Evolutionary conservation across 2,888 invertebrate genomes (phyloP), one percentile per base, ranked within the genome.

Genomic region (Geophilus truncorum): DNA sequence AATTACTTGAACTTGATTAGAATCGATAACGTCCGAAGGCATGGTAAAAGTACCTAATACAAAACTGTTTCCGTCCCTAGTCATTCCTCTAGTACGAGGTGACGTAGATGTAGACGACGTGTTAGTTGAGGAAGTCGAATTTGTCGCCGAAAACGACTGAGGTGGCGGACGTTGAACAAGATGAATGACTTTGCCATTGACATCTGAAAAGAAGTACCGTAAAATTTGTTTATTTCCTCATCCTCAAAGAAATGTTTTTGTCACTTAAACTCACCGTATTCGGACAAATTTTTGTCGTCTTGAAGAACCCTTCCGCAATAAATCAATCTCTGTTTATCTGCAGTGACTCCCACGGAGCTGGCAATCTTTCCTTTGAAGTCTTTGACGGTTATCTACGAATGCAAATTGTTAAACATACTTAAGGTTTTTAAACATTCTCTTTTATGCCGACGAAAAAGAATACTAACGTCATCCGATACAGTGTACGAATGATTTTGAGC

Each of bases 231-330:
- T n/a, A n/a, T n/a, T n/a, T n/a, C n/a, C n/a, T n/a, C n/a, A n/a
- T n/a, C n/a, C 57, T 21, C 57, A 57, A 4, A 7, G 10, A 21
- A 21, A 21, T 57, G 23, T 21, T 6, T 57, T 10, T n/a, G n/a
- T n/a, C n/a, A n/a, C n/a, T n/a, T n/a, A n/a, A n/a, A n/a, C n/a
- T n/a, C 21, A 94, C 95, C 94, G 88, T 94, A 95, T 86, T 96
- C 95, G 82, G 91, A 90, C 30, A 98, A 90, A 85, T 91, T 92
- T 84, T 93, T 93, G 15, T 94, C 94, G 89, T 98, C 95, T 85
- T 93, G 93, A 79, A 98, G 89, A 30, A 97, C 96, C 87, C 95
- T 90, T n/a, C 98, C 98, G 86, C 95, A 95, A 87, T 95, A 97
- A 84, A 98, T 98, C 51, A 98, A 91, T 81, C 97, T 91, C 86